Evolutionary conservation across 2,113 vertebrate species (phyloP), one percentile per base, ranked within the genome.

Genomic region (Mungos mungo): DNA sequence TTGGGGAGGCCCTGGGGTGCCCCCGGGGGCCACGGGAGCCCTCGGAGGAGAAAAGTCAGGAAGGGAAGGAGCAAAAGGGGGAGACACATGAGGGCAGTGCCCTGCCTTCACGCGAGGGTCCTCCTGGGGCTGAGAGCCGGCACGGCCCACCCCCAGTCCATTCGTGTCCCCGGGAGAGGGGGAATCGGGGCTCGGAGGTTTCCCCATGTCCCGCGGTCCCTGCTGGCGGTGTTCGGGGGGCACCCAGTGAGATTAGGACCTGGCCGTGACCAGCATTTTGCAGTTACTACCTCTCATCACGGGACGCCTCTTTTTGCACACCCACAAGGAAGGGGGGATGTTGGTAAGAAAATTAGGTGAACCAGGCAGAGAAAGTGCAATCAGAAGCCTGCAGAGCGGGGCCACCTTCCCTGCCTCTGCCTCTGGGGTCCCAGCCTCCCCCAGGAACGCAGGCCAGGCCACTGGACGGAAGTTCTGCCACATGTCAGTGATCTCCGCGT

Each of bases 91-190:
- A 0, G 15, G 54, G 86, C 21, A 21, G 0, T 0, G 38, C 16
- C 13, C 35, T 18, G 10, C 33, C 45, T 33, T 35, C 57, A 18
- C 0, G 2, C 3, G 23, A 71, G 16, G 35, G 33, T 1, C 0
- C 0, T 29, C 41, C n/a, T 3, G 19, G 77, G 16, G 69, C 69
- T 18, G 14, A n/a, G 71, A 47, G 74, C 45, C 7, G 2, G 23
- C 1, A 0, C 0, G 6, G 4, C 60, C 19, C 45, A 15, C 57
- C 19, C 71, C 12, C 14, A 41, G 71, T 5, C 71, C 71, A 6
- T 27, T 25, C 14, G 19, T 72, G 35, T 72, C 72, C 38, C 72
- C 23, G 12, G 38, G 45, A 45, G 38, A 47, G 74, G 10, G 38
- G 80, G 31, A 35, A 23, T 33, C 3, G 7, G 80, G 80, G 19